Percentiles rank a stretch among this genome's conserved stretches.
These are phyloP conservation scores for Sebastes baramenuke DNA, from an alignment of 2,797 vertebrate genomes.

Conservation along the genomic window DNA sequence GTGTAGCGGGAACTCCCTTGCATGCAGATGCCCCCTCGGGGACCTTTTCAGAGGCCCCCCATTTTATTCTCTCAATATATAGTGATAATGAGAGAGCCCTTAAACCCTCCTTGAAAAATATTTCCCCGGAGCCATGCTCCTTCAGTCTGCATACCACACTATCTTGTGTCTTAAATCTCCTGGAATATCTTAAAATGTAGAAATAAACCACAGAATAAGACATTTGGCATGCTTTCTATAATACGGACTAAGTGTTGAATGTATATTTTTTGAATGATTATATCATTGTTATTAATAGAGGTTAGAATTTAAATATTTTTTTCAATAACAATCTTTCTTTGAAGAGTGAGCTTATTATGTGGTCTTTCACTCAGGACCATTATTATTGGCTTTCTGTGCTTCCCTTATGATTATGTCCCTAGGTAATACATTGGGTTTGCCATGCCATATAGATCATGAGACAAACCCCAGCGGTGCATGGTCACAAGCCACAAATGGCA, in stretches of 20 bases:
- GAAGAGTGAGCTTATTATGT: conserved; percentile 27
- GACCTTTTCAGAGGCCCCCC: conserved; percentile 57
- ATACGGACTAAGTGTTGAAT: neutral
- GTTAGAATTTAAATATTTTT: conserved; percentile 12
- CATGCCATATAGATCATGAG: conserved; percentile 39
- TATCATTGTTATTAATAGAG: neutral
- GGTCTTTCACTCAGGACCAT: conserved; percentile 21
- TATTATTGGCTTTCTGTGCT: conserved; percentile 33
- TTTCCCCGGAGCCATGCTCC: conserved; percentile 16
- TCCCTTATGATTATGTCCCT: conserved; percentile 28
- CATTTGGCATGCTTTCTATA: neutral
- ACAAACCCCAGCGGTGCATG: conserved; percentile 49
- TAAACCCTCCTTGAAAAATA: conserved; percentile 49
- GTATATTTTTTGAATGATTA: conserved; percentile 15
- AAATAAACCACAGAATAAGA: neutral
- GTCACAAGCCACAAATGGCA: conserved; percentile 69
- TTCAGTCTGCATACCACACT: conserved; percentile 20
- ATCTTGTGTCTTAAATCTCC: conserved; percentile 27
- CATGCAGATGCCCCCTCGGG: conserved; percentile 51
- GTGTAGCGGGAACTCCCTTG: conserved; percentile 58
- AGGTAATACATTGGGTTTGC: conserved; percentile 47
- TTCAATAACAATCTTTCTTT: conserved; percentile 8
- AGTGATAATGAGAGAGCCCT: conserved; percentile 66
- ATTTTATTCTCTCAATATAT: conserved; percentile 60
- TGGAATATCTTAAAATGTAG: conserved; percentile 14